These are phyloP conservation scores for Drosophila subsilvestris DNA, from an alignment of 2,888 invertebrate genomes.

Conservation along the genomic window DNA sequence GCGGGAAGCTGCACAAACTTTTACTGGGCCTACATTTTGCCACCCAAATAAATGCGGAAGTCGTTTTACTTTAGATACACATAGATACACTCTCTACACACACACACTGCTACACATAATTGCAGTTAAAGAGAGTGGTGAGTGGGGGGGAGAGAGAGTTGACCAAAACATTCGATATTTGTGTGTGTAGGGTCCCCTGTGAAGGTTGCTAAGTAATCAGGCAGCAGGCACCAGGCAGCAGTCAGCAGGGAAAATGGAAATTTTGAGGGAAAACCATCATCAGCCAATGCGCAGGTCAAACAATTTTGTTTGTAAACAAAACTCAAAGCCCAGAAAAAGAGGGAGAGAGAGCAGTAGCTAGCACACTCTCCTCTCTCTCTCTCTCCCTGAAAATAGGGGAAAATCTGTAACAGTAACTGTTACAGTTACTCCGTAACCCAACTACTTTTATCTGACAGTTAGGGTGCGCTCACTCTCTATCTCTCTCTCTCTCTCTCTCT, in stretches of 20 bases:
- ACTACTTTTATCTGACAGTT: constrained; percentile 42
- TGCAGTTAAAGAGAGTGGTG: constrained; percentile 55
- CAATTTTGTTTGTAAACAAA: constrained; percentile 74
- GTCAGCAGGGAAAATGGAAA: constrained; percentile 14
- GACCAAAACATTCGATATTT: constrained; percentile 39
- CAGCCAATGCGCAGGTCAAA: constrained; percentile 74
- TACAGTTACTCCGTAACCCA: constrained; percentile 30
- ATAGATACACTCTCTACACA: constrained; percentile 7
- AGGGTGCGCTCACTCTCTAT: background rate
- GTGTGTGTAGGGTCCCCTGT: background rate
- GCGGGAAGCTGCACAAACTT: constrained; percentile 47
- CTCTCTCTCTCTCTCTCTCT: no score
- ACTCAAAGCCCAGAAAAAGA: constrained; percentile 27
- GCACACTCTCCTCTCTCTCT: background rate
- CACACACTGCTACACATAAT: constrained; percentile 31
- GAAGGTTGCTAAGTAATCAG: constrained; percentile 45
- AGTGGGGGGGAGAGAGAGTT: constrained; percentile 24
- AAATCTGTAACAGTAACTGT: constrained; percentile 27
- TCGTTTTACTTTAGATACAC: constrained; percentile 43
- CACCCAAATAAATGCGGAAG: constrained; percentile 65
- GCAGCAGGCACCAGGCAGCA: background rate
- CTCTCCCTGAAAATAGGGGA: constrained; percentile 42
- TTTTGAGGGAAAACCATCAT: constrained; percentile 2
- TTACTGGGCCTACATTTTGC: constrained; percentile 30
- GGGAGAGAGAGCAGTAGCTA: constrained; percentile 6